Conservation (phyloP, 2,113 vertebrate species). For the Geococcyx californianus region DNA sequence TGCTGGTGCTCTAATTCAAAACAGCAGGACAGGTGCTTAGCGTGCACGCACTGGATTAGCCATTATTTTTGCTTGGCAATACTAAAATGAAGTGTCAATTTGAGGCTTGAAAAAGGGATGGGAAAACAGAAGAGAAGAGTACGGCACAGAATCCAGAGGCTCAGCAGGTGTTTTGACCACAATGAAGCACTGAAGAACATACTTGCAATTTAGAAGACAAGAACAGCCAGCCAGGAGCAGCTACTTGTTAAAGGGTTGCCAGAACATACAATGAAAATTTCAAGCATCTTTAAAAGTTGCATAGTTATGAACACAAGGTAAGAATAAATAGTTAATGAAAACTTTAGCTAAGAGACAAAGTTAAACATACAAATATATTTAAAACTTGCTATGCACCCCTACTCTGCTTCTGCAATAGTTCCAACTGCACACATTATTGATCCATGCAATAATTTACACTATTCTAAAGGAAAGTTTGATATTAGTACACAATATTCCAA, state of each 20-base stretch:
- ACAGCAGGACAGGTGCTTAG: constrained; percentile 10
- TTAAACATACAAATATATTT: neutral
- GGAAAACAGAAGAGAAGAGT: neutral
- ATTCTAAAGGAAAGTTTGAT: neutral
- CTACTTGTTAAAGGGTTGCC: neutral
- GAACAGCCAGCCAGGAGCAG: neutral
- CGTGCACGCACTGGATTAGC: neutral
- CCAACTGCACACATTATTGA: neutral
- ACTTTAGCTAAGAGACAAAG: neutral
- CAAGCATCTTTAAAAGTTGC: neutral
- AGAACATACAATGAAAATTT: neutral
- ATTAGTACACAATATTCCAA: neutral
- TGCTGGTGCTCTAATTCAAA: constrained; percentile 82
- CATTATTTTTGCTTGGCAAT: neutral
- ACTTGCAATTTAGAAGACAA: neutral
- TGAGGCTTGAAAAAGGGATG: neutral
- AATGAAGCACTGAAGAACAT: neutral
- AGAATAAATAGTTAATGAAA: neutral
- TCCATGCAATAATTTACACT: neutral
- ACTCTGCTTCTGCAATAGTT: neutral
- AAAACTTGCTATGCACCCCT: neutral
- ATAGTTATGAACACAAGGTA: neutral
- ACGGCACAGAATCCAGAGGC: neutral
- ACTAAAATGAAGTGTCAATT: neutral
- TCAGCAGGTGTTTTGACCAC: neutral